A percentile compares a stretch with the other conserved stretches of the same genome.
Evolutionary conservation across 2,888 invertebrate species (phyloP).

Genomic region (Pomacea canaliculata): DNA sequence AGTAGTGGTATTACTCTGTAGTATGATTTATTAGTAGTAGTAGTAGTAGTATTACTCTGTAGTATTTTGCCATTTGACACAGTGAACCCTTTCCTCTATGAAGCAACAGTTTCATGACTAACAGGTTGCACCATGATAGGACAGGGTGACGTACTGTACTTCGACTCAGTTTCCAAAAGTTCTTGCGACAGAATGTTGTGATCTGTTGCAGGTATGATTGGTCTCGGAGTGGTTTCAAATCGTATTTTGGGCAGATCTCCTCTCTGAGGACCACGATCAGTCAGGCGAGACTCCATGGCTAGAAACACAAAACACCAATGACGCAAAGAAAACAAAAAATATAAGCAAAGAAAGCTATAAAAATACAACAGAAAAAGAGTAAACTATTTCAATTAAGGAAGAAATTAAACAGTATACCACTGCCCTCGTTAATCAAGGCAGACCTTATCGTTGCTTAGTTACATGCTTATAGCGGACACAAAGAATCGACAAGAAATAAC

Average conservation of each 20-base stretch:
- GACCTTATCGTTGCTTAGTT: no score
- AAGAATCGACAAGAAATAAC: conserved; percentile 1
- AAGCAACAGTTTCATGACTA: no score
- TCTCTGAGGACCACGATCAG: conserved; percentile 42
- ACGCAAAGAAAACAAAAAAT: no score
- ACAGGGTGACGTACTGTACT: conserved; percentile 19
- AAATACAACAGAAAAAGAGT: conserved; percentile 5
- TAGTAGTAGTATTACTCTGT: no score
- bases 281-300: conserved; percentile 22
- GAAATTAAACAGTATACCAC: not conserved
- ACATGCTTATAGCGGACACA: not conserved
- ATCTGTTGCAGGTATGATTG: conserved; percentile 53
- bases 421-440: no score
- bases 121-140: not conserved
- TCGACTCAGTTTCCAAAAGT: conserved; percentile 28
- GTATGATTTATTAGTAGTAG: no score
- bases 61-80: no score
- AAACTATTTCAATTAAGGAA: not conserved
- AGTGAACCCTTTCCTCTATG: no score
- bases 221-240: conserved; percentile 58
- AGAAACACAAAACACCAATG: conserved; percentile 10
- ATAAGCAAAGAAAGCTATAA: no score
- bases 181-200: conserved; percentile 50
- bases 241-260: conserved; percentile 53
- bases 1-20: no score